Base-by-base conservation (phyloP, 1,140 invertebrate species). In the Amphibalanus amphitrite region DNA sequence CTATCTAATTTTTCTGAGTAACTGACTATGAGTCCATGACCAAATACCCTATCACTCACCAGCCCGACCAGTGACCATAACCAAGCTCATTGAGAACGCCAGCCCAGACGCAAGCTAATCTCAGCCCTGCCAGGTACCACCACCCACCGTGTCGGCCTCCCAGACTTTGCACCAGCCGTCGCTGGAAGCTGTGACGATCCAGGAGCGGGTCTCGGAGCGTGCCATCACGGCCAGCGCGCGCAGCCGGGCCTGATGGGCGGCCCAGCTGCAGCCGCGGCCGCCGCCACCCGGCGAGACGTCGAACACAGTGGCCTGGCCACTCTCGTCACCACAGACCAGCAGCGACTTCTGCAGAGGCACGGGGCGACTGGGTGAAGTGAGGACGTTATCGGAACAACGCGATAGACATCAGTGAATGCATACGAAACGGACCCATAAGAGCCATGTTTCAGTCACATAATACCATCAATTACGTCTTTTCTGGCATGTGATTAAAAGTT, bases 91-190 rank as follows among this genome's bases (percentile, higher is more conserved):
- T 38, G 17, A 38, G 17, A 38, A 17, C 6, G 38, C 38, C 38
- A 38, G 38, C 38, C 38, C 6, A 38, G 6, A 17, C 38, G 6
- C 38, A 38, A 38, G 38, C 38, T 8, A 6, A 17, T 38, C 38
- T 38, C 38, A 38, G 38, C 38, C 17, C 38, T 38, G 17, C 6
- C 38, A 38, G 38, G n/a, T n/a, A 38, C 38, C 38, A 38, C 6
- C 38, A 17, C 38, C 6, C 17, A 10, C 72, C 69, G 71, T 71
- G 40, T 71, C 76, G 40, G 82, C 78, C 26, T 79, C 82, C 90
- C 90, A 93, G 0, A 91, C 75, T 82, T 90, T 91, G 64, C 93
- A 84, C 78, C 88, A 85, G 0, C 91, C 90, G 67, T 86, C 84
- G 81, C 89, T 92, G 0, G 88, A 88, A 28, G 83, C 86, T 29